A percentile compares a stretch with the other conserved stretches of the same genome.
These are phyloP conservation scores for Catharus ustulatus DNA, from an alignment of 2,797 vertebrate genomes.

Conservation along the genomic window DNA sequence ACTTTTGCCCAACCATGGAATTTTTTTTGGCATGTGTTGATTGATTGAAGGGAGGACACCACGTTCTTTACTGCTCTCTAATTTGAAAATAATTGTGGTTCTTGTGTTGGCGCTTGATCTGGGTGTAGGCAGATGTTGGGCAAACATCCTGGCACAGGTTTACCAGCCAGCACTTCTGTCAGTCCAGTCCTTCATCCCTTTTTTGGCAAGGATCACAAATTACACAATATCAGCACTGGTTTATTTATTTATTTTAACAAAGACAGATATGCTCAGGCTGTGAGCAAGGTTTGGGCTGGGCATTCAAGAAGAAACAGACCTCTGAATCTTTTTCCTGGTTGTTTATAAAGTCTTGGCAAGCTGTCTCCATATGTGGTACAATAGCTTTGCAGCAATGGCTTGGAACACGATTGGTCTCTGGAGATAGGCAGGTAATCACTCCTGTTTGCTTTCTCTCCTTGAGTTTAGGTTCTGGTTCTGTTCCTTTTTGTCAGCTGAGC, in stretches of 20 bases:
- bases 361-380: fast-evolving
- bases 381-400: neutral
- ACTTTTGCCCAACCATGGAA: neutral
- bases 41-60: neutral
- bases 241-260: neutral
- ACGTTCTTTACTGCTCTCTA: neutral
- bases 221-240: neutral
- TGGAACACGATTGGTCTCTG: neutral
- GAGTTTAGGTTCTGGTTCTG: neutral
- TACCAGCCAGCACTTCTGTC: neutral
- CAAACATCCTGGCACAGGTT: neutral
- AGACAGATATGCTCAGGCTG: neutral
- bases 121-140: neutral
- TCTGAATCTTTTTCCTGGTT: neutral
- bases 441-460: neutral
- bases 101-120: neutral
- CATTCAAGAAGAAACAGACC: neutral
- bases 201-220: neutral
- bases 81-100: neutral
- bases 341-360: neutral
- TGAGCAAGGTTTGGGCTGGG: neutral
- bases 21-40: neutral
- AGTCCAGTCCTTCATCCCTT: neutral
- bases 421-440: neutral
- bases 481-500: neutral